Conservation (phyloP, 2,888 invertebrate species). For the Thymelicus acteon region DNA sequence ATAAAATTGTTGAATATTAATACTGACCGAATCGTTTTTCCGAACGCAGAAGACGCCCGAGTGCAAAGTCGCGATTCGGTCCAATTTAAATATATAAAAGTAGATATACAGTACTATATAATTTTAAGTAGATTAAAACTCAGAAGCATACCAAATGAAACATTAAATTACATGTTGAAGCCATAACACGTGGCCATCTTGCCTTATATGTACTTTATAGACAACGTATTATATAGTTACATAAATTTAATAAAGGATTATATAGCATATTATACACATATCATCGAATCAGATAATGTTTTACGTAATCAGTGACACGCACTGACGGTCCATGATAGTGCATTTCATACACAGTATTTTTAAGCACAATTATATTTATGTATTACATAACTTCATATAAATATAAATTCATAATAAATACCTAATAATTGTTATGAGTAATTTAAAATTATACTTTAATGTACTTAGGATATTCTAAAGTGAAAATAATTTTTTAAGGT, state of each 20-base stretch:
- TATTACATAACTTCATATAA: constrained; percentile 64
- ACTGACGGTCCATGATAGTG: constrained; percentile 77
- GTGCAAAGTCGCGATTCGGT: constrained; percentile 64
- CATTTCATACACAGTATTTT: constrained; percentile 79
- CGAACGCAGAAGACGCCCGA: constrained; percentile 52
- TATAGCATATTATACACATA: constrained; percentile 62
- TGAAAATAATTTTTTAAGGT: constrained; percentile 80
- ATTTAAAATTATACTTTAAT: constrained; percentile 75
- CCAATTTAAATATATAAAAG: constrained; percentile 66
- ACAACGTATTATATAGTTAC: constrained; percentile 54
- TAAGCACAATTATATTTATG: constrained; percentile 78
- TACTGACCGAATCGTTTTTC: constrained; percentile 70
- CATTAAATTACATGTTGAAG: constrained; percentile 63
- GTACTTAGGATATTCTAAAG: constrained; percentile 80
- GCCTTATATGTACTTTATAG: constrained; percentile 62
- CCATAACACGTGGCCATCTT: constrained; percentile 81
- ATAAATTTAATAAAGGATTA: constrained; percentile 46
- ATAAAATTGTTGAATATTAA: constrained; percentile 80
- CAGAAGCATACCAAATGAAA: constrained; percentile 68
- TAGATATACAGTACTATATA: constrained; percentile 63
- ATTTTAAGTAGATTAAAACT: constrained; percentile 70
- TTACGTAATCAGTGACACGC: constrained; percentile 54
- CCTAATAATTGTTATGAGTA: constrained; percentile 80
- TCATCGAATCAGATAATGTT: constrained; percentile 57
- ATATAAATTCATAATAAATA: constrained; percentile 77